phyloP scores from a whole-genome alignment of 2,797 vertebrate species.

The Sebastes kiyomatsui region DNA sequence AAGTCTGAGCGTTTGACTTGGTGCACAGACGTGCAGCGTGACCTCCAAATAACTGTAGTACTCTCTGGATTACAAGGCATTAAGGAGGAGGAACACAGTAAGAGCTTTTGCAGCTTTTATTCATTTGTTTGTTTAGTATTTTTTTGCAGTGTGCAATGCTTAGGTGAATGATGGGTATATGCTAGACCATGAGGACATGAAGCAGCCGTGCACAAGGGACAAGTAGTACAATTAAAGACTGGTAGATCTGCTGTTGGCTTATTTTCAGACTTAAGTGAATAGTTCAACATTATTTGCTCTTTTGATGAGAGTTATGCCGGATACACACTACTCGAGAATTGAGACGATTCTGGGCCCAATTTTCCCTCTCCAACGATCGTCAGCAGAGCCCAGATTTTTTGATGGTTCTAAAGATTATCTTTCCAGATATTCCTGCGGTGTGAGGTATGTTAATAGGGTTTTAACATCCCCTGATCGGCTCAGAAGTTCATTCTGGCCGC shows the following conservation, averaged over 20 bases:
- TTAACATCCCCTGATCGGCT: no score
- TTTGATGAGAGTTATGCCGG: background rate
- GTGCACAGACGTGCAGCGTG: conserved; percentile 33
- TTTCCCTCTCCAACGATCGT: no score
- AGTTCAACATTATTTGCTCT: background rate
- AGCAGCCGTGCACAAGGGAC: background rate
- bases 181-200: background rate
- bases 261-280: background rate
- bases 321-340: no score
- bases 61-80: conserved; percentile 2
- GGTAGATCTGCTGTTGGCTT: background rate
- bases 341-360: rapidly evolving
- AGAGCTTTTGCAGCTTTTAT: background rate
- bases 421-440: no score
- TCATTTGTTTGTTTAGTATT: background rate
- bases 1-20: conserved; percentile 39
- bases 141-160: background rate
- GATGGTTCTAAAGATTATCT: no score
- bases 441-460: no score
- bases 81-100: background rate
- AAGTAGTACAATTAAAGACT: background rate
- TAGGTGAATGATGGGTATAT: background rate
- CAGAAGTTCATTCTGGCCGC: no score
- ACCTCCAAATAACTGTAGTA: conserved; percentile 40
- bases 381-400: rapidly evolving